A percentile compares a stretch with the other conserved stretches of the same genome.
phyloP scores from a whole-genome alignment of 2,797 vertebrate genomes.

The Lacerta viridis region DNA sequence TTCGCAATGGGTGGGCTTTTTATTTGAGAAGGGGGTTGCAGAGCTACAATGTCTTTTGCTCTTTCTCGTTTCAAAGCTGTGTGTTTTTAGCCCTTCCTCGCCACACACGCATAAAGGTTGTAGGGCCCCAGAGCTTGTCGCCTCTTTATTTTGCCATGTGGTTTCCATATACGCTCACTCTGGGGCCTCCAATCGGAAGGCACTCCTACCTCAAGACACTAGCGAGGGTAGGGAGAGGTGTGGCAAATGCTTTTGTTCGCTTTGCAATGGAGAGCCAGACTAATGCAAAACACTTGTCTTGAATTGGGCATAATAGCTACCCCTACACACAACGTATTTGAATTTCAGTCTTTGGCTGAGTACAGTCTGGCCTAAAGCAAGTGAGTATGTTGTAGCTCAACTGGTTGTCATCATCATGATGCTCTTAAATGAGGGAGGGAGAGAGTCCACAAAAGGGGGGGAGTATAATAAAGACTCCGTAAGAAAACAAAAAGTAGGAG shows the following conservation, averaged over 20 bases:
- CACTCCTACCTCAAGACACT: neutral
- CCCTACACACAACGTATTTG: fast-evolving
- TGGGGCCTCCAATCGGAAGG: neutral
- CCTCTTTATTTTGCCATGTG: slow-evolving; percentile 33
- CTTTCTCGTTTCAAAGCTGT: slow-evolving; percentile 36
- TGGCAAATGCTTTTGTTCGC: fast-evolving
- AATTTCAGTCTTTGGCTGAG: neutral
- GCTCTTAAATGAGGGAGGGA: neutral
- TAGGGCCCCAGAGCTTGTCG: slow-evolving; percentile 18
- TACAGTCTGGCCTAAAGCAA: neutral
- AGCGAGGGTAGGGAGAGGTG: neutral
- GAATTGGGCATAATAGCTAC: neutral
- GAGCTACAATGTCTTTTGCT: slow-evolving; percentile 27
- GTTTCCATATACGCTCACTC: slow-evolving; percentile 25
- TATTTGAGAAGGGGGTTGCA: neutral
- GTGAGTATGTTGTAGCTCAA: neutral
- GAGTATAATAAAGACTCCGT: neutral
- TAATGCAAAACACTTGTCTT: slow-evolving; percentile 33
- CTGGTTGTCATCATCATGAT: neutral
- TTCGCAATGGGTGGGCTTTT: slow-evolving; percentile 40
- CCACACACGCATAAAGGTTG: neutral
- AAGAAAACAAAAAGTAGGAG: neutral
- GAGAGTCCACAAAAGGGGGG: neutral
- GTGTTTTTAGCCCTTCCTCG: neutral
- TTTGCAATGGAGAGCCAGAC: fast-evolving